Percentiles rank a stretch among this genome's conserved stretches.
phyloP scores from a whole-genome alignment of 2,888 invertebrate species.

The Troides oblongomaculatus region DNA sequence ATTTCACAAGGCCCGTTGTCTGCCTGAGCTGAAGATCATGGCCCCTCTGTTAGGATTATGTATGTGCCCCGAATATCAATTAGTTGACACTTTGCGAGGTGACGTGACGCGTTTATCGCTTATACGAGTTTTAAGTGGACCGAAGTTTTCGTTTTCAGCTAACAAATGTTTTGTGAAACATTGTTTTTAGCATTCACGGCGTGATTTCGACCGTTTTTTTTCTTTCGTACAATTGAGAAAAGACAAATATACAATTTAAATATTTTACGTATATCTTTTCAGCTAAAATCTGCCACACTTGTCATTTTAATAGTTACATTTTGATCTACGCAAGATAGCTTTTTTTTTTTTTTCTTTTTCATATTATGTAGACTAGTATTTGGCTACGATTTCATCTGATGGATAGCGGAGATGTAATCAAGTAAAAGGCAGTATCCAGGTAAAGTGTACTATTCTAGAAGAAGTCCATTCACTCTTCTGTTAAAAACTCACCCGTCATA shows the following conservation, averaged over 20 bases:
- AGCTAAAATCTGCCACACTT: not conserved
- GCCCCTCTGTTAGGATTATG: constrained; percentile 62
- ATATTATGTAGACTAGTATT: no score
- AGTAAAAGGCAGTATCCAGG: no score
- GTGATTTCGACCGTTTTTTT: not conserved
- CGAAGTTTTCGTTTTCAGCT: constrained; percentile 13
- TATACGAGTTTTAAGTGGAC: constrained; percentile 19
- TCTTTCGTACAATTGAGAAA: no score
- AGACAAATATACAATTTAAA: no score
- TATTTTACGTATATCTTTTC: not conserved
- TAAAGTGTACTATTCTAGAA: no score
- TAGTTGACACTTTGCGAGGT: constrained; percentile 43
- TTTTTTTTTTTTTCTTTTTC: no score
- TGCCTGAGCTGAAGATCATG: constrained; percentile 65
- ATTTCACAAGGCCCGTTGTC: constrained; percentile 47
- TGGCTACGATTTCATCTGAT: no score
- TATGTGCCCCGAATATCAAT: constrained; percentile 68
- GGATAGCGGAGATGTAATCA: no score
- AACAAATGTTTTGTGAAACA: not conserved
- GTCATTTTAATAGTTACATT: not conserved
- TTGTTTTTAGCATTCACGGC: not conserved
- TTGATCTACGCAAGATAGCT: not conserved
- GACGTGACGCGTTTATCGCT: constrained; percentile 28
- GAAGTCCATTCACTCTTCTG: no score
- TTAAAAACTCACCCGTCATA: no score